Base-by-base conservation (phyloP, 2,797 vertebrate species). In the Lutjanus campechanus region DNA sequence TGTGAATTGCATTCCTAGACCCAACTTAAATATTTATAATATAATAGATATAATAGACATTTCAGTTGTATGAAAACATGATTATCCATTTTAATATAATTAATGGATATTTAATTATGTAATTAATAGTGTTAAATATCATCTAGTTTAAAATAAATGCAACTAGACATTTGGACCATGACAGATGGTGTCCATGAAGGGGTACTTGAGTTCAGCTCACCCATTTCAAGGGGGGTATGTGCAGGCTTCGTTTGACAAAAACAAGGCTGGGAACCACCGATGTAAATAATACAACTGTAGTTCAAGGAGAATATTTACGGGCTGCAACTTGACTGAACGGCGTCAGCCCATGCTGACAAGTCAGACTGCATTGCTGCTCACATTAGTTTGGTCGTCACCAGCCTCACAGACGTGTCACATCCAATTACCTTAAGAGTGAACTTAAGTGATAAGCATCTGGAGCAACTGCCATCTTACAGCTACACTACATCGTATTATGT, bases 331-430 rank as follows among this genome's bases (percentile, higher is more conserved):
- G 83, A 79, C 62, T 79, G 36, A 29, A 55, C 13, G 7, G 73
- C 59, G 19, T 84, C 68, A 40, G 73, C 60, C 49, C 74, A 56
- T 8, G 63, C 63, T 72, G 83, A 82, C 89, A 25, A 79, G 92
- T 91, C 63, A 8, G 77, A 47, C 90, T 59, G 76, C 90, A 91
- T 92, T 79, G 90, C 89, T 90, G 85, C 84, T 90, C 80, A 73
- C 79, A 86, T 90, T 90, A 88, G 82, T 82, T 84, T 77, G 75
- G 40, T 69, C 44, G 49, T 86, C 85, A 66, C 11, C 16, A 51
- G 62, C 79, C 74, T 85, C 69, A 16, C 64, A 84, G 77, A 80
- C 46, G 17, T 84, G 93, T 94, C 92, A 82, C 78, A 76, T 89
- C 83, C 76, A 76, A 87, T 94, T 83, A 92, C 5, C 19, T 47